Evolutionary conservation across 2,888 invertebrate species (phyloP).

Genomic region (Galeruca laticollis): DNA sequence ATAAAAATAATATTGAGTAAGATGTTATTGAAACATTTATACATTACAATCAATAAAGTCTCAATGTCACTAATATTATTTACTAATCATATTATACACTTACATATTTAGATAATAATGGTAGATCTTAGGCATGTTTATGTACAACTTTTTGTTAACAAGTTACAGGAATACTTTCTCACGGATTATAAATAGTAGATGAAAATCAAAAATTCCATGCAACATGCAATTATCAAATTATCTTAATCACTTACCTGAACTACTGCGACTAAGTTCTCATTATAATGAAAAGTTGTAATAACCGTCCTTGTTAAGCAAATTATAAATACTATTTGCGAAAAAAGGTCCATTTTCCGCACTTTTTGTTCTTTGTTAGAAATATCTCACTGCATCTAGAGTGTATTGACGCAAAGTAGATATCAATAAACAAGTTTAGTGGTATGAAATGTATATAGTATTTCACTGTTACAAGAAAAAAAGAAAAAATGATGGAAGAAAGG

Average conservation of each 20-base stretch:
- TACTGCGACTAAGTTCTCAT: slow-evolving; percentile 10
- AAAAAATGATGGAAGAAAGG: neutral
- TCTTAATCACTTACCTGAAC: slow-evolving; percentile 6
- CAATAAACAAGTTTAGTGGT: neutral
- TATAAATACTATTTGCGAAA: neutral
- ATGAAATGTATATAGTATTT: neutral
- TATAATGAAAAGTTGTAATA: neutral
- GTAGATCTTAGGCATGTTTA: neutral
- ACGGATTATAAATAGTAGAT: too few species aligned
- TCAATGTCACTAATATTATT: too few species aligned
- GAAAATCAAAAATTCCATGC: neutral
- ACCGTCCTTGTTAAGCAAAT: neutral
- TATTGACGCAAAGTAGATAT: neutral
- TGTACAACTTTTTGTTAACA: neutral
- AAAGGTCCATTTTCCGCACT: neutral
- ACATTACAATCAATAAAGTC: too few species aligned
- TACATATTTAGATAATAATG: neutral
- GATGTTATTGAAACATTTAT: too few species aligned
- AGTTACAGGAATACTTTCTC: too few species aligned
- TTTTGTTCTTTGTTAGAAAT: neutral
- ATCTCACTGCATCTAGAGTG: neutral
- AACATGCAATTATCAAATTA: neutral
- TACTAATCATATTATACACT: too few species aligned
- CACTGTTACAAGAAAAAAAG: neutral
- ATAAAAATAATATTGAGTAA: too few species aligned